Evolutionary conservation across 1,140 invertebrate species (phyloP).

Genomic region (Psilanteris sp.): DNA sequence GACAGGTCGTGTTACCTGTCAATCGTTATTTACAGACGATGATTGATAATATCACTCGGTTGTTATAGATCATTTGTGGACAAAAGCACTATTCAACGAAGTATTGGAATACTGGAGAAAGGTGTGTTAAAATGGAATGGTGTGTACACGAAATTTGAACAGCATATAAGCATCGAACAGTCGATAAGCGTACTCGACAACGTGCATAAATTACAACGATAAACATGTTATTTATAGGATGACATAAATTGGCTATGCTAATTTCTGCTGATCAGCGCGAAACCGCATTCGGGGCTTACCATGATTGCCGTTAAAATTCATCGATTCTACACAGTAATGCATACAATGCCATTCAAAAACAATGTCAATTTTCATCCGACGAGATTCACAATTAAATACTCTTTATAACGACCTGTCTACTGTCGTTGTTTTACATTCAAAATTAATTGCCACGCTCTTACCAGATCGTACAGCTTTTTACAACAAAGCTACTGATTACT

Average conservation of each 20-base stretch:
- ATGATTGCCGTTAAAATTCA: conserved; percentile 71
- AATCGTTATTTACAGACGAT: conserved; percentile 62
- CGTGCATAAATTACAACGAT: conserved; percentile 80
- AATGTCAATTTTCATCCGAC: conserved; percentile 58
- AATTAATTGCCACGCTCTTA: conserved; percentile 46
- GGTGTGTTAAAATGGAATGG: conserved; percentile 62
- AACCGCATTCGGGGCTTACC: conserved; percentile 69
- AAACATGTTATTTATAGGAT: conserved; percentile 80
- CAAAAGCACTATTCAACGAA: conserved; percentile 56
- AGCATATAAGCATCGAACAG: conserved; percentile 62
- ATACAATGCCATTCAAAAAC: conserved; percentile 61
- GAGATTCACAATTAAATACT: conserved; percentile 56
- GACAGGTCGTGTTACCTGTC: conserved; percentile 53
- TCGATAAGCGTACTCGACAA: conserved; percentile 69
- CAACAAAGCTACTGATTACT: conserved; percentile 32
- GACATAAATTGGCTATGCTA: conserved; percentile 79
- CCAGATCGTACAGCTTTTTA: conserved; percentile 21
- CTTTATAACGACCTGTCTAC: conserved; percentile 33
- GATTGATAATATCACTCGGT: conserved; percentile 58
- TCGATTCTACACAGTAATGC: conserved; percentile 57
- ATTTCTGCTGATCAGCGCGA: conserved; percentile 78
- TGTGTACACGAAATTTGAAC: conserved; percentile 65
- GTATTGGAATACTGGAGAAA: conserved; percentile 55
- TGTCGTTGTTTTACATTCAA: conserved; percentile 43
- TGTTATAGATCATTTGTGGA: conserved; percentile 60